Percentiles rank a stretch among this genome's conserved stretches.
phyloP scores from a whole-genome alignment of 2,888 invertebrate genomes.

The Spodoptera exigua region DNA sequence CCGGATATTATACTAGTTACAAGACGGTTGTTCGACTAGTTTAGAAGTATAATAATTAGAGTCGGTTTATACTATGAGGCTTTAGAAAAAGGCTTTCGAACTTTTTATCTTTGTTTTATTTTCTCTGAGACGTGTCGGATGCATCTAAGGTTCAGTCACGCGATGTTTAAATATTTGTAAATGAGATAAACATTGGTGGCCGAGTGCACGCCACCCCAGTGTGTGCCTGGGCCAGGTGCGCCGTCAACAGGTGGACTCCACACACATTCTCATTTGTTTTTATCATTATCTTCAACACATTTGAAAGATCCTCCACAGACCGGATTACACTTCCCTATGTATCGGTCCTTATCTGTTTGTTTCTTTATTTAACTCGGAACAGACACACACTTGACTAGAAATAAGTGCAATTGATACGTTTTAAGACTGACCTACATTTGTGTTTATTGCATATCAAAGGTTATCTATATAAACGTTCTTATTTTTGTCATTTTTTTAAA shows the following conservation, averaged over 20 bases:
- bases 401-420: conserved; percentile 19
- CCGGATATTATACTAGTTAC: conserved; percentile 82
- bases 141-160: conserved; percentile 69
- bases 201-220: conserved; percentile 64
- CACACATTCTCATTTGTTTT: conserved; percentile 56
- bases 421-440: conserved; percentile 39
- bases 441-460: conserved; percentile 30
- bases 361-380: conserved; percentile 31
- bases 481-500: too few species aligned
- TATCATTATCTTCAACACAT: conserved; percentile 42
- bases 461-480: conserved; percentile 24
- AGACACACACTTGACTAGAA: conserved; percentile 15
- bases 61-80: conserved; percentile 55
- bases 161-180: conserved; percentile 80
- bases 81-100: conserved; percentile 66
- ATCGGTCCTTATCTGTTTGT: conserved; percentile 14
- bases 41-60: conserved; percentile 73
- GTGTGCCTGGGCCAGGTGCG: conserved; percentile 75
- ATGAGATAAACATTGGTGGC: conserved; percentile 74
- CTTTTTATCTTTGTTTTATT: conserved; percentile 58
- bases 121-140: conserved; percentile 56
- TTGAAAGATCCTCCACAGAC: conserved; percentile 35
- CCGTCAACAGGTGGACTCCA: conserved; percentile 79
- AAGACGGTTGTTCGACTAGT: conserved; percentile 81
- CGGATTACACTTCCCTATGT: conserved; percentile 5